Conservation (phyloP, 2,888 invertebrate species). For the Noctua janthe region DNA sequence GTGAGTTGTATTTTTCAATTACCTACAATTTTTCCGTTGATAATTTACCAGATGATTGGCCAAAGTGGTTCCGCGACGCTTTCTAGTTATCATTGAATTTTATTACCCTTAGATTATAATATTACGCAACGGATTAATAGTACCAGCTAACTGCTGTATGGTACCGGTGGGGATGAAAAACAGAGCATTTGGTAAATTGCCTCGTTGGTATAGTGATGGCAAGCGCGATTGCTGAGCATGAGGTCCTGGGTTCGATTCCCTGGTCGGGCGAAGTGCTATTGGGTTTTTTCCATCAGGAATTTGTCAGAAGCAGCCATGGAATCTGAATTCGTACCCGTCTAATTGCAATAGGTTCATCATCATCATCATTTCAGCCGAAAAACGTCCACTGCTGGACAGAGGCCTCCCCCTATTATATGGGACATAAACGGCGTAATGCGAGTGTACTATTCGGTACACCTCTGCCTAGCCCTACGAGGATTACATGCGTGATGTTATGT, state of each 20-base stretch:
- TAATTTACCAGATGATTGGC: slow-evolving; percentile 37
- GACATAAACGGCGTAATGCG: no score
- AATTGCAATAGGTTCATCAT: no score
- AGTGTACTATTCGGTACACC: no score
- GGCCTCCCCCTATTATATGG: no score
- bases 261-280: not conserved
- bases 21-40: slow-evolving; percentile 38
- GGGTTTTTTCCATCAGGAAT: not conserved
- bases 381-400: no score
- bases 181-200: no score
- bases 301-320: not conserved
- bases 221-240: not conserved
- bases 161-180: not conserved
- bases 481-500: not conserved
- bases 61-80: slow-evolving; percentile 41
- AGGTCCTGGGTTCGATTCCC: not conserved
- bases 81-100: slow-evolving; percentile 51
- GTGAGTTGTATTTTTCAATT: slow-evolving; percentile 35
- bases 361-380: no score
- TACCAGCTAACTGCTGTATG: not conserved
- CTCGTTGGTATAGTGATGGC: not conserved
- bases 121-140: slow-evolving; percentile 20
- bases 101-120: slow-evolving; percentile 17
- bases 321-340: no score
- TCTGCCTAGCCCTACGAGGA: not conserved